phyloP scores from a whole-genome alignment of 2,113 vertebrate species.

The Erythrocercus mccallii region DNA sequence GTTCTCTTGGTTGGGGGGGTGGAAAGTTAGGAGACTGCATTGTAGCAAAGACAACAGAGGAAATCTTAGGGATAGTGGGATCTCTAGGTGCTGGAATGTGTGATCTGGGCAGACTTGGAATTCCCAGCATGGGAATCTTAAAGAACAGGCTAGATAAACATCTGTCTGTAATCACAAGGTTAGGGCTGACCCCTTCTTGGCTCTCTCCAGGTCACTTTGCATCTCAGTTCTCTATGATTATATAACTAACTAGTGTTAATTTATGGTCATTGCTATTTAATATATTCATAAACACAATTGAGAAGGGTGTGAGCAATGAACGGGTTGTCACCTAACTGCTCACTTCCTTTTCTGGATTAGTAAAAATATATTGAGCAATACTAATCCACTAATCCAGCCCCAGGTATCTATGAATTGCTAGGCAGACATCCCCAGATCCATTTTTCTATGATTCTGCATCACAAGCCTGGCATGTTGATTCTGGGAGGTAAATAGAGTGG shows the following conservation, averaged over 20 bases:
- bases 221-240: not conserved
- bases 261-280: conserved; percentile 2
- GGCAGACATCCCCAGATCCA: not conserved
- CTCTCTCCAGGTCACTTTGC: not conserved
- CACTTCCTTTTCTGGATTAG: conserved; percentile 45
- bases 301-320: conserved; percentile 24
- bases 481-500: not conserved
- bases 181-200: not conserved
- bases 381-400: not conserved
- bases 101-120: not conserved
- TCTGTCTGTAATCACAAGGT: not conserved
- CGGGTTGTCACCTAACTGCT: conserved; percentile 16
- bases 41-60: not conserved
- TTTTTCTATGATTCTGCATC: not conserved
- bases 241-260: not conserved
- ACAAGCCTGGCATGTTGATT: not conserved
- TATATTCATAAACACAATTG: not conserved
- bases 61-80: not conserved
- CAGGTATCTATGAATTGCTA: not conserved
- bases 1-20: not conserved
- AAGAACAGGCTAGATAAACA: not conserved
- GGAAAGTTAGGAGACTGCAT: not conserved
- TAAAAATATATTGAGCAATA: conserved; percentile 36
- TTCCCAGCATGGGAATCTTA: not conserved
- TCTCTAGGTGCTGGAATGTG: not conserved